phyloP scores from a whole-genome alignment of 2,113 vertebrate genomes.

The Odocoileus virginianus region DNA sequence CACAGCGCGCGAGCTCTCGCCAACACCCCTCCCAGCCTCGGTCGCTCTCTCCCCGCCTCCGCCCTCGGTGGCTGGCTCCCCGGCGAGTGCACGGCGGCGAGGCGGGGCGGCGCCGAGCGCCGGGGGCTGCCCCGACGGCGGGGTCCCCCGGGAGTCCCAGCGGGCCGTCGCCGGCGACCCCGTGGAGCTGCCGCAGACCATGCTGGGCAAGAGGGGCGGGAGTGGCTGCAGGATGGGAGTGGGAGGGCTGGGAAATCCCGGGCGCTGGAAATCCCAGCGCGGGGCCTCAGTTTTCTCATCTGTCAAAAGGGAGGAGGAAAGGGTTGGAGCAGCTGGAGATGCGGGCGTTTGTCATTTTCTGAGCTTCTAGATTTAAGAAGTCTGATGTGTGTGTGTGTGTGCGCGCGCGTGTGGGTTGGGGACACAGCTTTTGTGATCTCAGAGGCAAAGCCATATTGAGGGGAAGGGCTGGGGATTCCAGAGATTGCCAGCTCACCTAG shows the following conservation, averaged over 20 bases:
- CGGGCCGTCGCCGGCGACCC: not conserved
- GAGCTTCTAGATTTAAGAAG: not conserved
- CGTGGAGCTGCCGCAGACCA: not conserved
- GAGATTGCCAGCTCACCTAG: not conserved
- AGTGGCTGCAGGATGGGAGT: not conserved
- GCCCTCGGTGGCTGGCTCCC: constrained; percentile 31
- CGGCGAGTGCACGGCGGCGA: not conserved
- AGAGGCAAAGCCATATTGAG: not conserved
- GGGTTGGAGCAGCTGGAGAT: not conserved
- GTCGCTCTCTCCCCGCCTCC: constrained; percentile 44
- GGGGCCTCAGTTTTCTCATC: constrained; percentile 14
- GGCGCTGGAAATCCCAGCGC: constrained; percentile 53
- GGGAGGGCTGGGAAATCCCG: constrained; percentile 33
- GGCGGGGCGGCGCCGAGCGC: constrained; percentile 15
- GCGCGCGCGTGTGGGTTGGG: not conserved
- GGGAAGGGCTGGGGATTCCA: constrained; percentile 47
- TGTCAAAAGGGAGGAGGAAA: not conserved
- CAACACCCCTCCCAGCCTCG: constrained; percentile 64
- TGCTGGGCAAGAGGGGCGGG: not conserved
- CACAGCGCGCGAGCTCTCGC: constrained; percentile 61
- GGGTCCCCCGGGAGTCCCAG: constrained; percentile 46
- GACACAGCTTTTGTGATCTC: not conserved
- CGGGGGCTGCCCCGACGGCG: constrained; percentile 43
- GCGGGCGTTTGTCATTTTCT: not conserved
- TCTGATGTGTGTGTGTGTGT: not conserved